Evolutionary conservation across 2,797 vertebrate species (phyloP).

Genomic region (Characodon lateralis): DNA sequence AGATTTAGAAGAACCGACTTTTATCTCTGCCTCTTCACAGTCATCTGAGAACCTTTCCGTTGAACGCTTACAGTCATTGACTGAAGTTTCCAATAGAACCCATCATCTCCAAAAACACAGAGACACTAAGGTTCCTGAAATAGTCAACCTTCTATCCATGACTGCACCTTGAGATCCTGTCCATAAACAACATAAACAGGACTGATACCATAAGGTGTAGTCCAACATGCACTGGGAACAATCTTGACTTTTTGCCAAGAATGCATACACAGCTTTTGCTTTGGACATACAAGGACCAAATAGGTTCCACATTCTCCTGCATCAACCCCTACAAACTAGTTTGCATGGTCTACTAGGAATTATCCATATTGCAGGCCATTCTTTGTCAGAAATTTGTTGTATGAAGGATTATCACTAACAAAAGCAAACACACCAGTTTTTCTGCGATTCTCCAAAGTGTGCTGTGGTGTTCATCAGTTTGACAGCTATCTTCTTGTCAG

Average conservation of each 20-base stretch:
- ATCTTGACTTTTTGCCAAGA: not conserved
- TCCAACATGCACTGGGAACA: not conserved
- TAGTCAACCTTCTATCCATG: not conserved
- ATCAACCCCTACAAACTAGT: not conserved
- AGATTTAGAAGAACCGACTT: not conserved
- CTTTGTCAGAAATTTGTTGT: not conserved
- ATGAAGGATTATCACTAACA: not conserved
- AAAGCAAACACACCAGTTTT: not conserved
- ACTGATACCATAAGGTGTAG: too few relatives aligned
- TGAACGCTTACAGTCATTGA: not conserved
- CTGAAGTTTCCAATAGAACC: not conserved
- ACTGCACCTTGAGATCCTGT: not conserved
- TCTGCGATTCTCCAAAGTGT: conserved; percentile 15
- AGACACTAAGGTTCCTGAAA: not conserved
- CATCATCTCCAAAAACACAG: not conserved
- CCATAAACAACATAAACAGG: not conserved
- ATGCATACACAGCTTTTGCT: not conserved
- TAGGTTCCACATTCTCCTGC: not conserved
- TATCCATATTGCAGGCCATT: not conserved
- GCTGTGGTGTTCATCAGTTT: conserved; percentile 26
- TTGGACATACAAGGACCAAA: not conserved
- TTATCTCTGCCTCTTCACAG: not conserved
- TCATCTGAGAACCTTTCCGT: not conserved
- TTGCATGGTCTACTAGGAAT: not conserved
- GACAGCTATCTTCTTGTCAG: conserved; percentile 40